These are phyloP conservation scores for Dendrophyllia cribrosa DNA, from an alignment of 64 coral and sea anemone species.

Conservation along the genomic window DNA sequence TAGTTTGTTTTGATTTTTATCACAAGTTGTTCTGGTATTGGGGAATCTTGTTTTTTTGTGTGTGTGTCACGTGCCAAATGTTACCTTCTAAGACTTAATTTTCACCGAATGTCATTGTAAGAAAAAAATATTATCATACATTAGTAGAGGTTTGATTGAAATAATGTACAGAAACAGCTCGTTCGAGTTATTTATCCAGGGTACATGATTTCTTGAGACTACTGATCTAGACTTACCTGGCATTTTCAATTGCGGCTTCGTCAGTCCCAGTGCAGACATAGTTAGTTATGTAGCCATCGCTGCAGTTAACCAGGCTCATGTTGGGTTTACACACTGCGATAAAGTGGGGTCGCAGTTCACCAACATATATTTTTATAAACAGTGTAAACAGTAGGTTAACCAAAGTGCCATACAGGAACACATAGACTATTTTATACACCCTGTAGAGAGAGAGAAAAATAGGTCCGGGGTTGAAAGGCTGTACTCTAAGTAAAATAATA, in stretches of 20 bases:
- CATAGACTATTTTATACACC: conserved; percentile 22
- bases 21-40: too few relatives aligned
- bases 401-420: conserved; percentile 18
- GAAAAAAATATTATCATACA: too few relatives aligned
- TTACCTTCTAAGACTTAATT: too few relatives aligned
- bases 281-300: conserved; percentile 47
- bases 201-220: too few relatives aligned
- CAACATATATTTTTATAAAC: conserved; percentile 9
- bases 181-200: too few relatives aligned
- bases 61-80: too few relatives aligned
- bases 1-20: too few relatives aligned
- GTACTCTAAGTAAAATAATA: too few relatives aligned
- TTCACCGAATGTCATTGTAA: too few relatives aligned
- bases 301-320: conserved; percentile 61
- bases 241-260: conserved; percentile 23
- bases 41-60: too few relatives aligned
- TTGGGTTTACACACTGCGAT: conserved; percentile 67
- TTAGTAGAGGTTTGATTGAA: too few relatives aligned
- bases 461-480: not conserved
- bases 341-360: conserved; percentile 57
- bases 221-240: conserved; percentile 22
- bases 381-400: conserved; percentile 22
- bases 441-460: not conserved
- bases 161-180: too few relatives aligned
- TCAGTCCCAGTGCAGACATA: conserved; percentile 62